Evolutionary conservation across 1,140 invertebrate species (phyloP), one percentile per base, ranked within the genome.

Genomic region (Drosophila elegans): DNA sequence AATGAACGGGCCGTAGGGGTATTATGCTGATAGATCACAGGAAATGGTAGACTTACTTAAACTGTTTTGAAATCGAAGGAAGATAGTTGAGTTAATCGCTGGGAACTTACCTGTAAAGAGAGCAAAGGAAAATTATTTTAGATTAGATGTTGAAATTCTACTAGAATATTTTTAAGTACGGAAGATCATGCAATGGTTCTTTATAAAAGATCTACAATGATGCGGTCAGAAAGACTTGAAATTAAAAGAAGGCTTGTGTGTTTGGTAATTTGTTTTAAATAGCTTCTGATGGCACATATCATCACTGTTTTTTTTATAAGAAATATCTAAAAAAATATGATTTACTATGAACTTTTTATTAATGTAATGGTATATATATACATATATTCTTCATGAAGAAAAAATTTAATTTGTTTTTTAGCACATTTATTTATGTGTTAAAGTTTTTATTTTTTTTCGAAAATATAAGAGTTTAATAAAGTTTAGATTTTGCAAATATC

Each of bases 81-180:
- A 27, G 52, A 16, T 21, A 7, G 27, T 10, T 42, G 11, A 21
- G 52, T 6, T 7, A 12, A 36, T 51, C n/a, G 45, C 45, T 48
- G 25, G 38, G 10, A 59, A 76, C 83, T 86, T 83, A 86, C 83
- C 79, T 83, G 83, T 21, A 86, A 82, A 74, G 60, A 88, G 54
- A 82, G 25, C 10, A 63, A 49, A 38, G 4, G 56, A 66, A 72
- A 85, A 79, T 83, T 88, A 46, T 76, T 79, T 83, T 82, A 79
- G 56, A 82, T 79, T 66, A 29, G 25, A 63, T 55, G 74, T 56
- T 44, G 45, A 74, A 54, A 63, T 76, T 42, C 48, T 51, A 27
- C 3, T 0, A 48, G 6, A 46, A 41, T 61, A 48, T 0, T 13
- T 25, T 54, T 42, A 74, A 73, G 41, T 69, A 21, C 21, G 3